Evolutionary conservation across 2,888 invertebrate species (phyloP).

Genomic region (Cremastinae sp.): DNA sequence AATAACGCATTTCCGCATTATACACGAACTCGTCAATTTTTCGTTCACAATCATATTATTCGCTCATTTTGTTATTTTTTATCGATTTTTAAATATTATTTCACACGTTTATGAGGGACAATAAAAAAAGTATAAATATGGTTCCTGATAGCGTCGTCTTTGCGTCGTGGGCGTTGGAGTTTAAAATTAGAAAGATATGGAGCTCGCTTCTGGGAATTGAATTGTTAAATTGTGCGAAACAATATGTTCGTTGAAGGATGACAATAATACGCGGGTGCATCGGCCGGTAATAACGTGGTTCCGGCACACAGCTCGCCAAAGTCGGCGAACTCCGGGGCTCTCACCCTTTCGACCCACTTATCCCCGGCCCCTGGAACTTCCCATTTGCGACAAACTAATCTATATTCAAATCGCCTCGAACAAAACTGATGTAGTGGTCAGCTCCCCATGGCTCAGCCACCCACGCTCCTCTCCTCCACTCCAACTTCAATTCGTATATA

Average conservation of each 20-base stretch:
- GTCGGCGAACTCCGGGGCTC: slow-evolving; percentile 20
- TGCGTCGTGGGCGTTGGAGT: too few species aligned
- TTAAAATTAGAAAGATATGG: not conserved
- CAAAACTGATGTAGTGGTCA: slow-evolving; percentile 79
- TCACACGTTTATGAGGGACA: too few species aligned
- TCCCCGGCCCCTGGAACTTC: slow-evolving; percentile 54
- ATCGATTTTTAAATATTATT: too few species aligned
- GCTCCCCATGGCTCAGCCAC: slow-evolving; percentile 57
- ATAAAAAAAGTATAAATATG: too few species aligned
- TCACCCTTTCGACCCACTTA: not conserved
- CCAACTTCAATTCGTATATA: slow-evolving; percentile 30
- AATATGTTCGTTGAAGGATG: slow-evolving; percentile 10
- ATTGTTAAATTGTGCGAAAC: not conserved
- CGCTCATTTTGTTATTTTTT: too few species aligned
- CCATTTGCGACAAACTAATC: slow-evolving; percentile 79
- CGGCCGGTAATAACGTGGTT: slow-evolving; percentile 35
- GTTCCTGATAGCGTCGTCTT: too few species aligned
- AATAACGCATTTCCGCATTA: slow-evolving; percentile 29
- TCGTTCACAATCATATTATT: too few species aligned
- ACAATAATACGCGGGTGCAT: slow-evolving; percentile 21
- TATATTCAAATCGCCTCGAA: slow-evolving; percentile 80
- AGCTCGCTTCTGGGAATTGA: not conserved
- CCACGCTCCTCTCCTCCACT: slow-evolving; percentile 32
- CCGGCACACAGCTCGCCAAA: slow-evolving; percentile 19
- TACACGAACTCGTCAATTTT: not conserved